These are phyloP conservation scores for Pycnomerus fuliginosus DNA, from an alignment of 2,888 invertebrate genomes.

Conservation along the genomic window DNA sequence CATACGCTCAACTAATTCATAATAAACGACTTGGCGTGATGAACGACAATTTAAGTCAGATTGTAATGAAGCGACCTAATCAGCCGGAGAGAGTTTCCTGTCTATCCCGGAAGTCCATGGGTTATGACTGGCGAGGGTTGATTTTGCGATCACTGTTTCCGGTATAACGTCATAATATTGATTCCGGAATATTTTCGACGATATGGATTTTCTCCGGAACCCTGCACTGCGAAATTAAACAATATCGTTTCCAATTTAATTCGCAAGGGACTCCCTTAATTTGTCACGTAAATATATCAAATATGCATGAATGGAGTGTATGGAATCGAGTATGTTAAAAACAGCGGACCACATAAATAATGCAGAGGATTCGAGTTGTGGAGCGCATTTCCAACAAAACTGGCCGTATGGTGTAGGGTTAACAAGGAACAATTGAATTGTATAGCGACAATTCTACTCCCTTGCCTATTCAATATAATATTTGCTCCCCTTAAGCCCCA, in stretches of 20 bases:
- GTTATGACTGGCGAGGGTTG: constrained; percentile 40
- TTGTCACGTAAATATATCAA: constrained; percentile 54
- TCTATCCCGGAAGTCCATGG: constrained; percentile 42
- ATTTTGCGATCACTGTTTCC: constrained; percentile 16
- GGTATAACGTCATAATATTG: constrained; percentile 14
- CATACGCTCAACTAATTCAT: constrained; percentile 47
- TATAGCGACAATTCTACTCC: constrained; percentile 47
- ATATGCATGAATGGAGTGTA: constrained; percentile 52
- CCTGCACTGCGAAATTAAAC: constrained; percentile 39
- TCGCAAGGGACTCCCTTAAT: constrained; percentile 46
- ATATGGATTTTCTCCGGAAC: constrained; percentile 7
- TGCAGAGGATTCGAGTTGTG: constrained; percentile 10
- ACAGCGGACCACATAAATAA: constrained; percentile 34
- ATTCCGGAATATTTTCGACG: constrained; percentile 8
- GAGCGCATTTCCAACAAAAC: constrained; percentile 20
- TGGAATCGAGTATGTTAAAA: constrained; percentile 46
- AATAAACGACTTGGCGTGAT: constrained; percentile 48
- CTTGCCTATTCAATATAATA: constrained; percentile 49
- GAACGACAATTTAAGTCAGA: constrained; percentile 43
- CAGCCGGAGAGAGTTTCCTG: constrained; percentile 47
- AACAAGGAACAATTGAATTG: constrained; percentile 54
- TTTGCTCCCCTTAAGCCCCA: constrained; percentile 41
- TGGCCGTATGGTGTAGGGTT: constrained; percentile 50
- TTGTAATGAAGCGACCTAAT: constrained; percentile 49
- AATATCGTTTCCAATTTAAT: constrained; percentile 46